phyloP scores from a whole-genome alignment of 2,888 invertebrate genomes.

The Cantharis flavilabris region DNA sequence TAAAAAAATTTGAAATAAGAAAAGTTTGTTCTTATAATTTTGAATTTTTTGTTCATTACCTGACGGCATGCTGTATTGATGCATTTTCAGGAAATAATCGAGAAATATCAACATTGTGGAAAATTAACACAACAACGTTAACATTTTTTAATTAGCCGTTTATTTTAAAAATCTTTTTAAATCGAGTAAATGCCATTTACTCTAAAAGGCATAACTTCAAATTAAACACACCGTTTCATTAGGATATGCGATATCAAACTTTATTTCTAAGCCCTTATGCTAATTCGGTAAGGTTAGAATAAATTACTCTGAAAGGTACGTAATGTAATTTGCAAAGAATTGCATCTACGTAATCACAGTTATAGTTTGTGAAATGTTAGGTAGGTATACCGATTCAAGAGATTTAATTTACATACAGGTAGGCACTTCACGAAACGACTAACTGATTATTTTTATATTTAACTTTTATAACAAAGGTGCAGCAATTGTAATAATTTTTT shows the following conservation, averaged over 20 bases:
- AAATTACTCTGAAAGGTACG: neutral
- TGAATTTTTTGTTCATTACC: no score
- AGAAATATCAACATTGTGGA: no score
- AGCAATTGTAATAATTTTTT: neutral
- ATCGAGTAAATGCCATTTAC: no score
- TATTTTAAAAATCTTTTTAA: no score
- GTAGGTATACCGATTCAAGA: neutral
- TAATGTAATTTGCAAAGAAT: neutral
- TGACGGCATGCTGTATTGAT: no score
- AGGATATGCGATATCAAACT: constrained; percentile 16
- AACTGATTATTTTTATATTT: neutral
- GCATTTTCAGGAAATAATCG: no score
- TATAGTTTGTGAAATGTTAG: neutral
- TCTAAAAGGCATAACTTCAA: neutral
- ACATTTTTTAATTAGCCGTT: no score
- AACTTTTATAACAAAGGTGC: neutral
- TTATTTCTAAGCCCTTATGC: constrained; percentile 16
- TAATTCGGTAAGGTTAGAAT: constrained; percentile 6
- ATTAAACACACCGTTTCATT: neutral
- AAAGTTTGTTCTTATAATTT: neutral
- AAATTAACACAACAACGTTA: no score
- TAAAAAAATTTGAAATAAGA: neutral
- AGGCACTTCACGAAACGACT: neutral
- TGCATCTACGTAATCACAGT: neutral
- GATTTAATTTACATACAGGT: neutral